These are phyloP conservation scores for Orchestia grillus DNA, from an alignment of 1,140 invertebrate genomes.

Conservation along the genomic window DNA sequence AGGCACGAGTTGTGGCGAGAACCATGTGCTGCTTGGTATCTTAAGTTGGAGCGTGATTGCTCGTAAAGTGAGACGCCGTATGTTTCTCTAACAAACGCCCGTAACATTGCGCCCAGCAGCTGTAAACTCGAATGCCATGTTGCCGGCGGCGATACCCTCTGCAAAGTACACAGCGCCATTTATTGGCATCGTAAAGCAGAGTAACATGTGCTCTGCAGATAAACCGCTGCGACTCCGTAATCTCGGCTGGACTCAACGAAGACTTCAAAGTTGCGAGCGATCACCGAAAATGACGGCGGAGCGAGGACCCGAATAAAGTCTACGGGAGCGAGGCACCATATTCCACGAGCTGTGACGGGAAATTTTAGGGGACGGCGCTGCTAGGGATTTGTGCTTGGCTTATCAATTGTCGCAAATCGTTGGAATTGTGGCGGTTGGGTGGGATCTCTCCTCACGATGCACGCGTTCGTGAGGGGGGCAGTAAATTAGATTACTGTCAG, in stretches of 20 bases:
- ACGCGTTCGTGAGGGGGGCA: no score
- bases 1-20: neutral
- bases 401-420: no score
- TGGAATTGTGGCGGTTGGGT: no score
- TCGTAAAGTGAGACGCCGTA: neutral
- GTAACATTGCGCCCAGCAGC: neutral
- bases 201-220: neutral
- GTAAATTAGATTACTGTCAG: no score
- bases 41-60: neutral
- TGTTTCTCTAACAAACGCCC: constrained; percentile 7
- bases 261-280: neutral
- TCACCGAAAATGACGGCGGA: neutral
- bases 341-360: neutral
- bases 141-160: neutral
- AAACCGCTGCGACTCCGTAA: neutral
- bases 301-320: neutral
- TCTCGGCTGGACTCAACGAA: neutral
- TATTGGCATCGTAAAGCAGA: neutral
- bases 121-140: neutral
- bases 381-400: no score
- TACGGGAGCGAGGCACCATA: neutral
- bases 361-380: no score
- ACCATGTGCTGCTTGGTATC: neutral
- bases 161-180: neutral
- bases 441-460: no score